These are phyloP conservation scores for Tringa solitaria DNA, from an alignment of 2,113 vertebrate species.

Conservation along the genomic window DNA sequence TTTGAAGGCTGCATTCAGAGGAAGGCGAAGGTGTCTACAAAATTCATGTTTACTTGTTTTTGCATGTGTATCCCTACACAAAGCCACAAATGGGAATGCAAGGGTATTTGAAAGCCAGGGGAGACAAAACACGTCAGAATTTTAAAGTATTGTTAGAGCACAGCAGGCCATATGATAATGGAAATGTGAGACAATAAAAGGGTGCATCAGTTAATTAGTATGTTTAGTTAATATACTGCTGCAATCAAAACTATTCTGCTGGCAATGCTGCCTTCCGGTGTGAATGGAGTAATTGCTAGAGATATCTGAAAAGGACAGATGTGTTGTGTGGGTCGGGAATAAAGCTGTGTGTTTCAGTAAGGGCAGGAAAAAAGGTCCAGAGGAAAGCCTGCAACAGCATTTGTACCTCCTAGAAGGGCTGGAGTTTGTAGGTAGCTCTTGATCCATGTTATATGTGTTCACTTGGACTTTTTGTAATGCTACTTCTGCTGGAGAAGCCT, in stretches of 20 bases:
- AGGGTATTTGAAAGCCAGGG: background rate
- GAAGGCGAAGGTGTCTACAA: background rate
- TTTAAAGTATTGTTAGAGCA: background rate
- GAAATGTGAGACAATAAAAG: background rate
- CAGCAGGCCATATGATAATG: background rate
- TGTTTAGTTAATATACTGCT: conserved; percentile 5
- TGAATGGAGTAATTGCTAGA: background rate
- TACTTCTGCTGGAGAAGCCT: background rate
- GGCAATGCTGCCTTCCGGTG: background rate
- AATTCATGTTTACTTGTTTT: background rate
- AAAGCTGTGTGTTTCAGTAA: background rate
- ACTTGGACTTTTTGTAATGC: background rate
- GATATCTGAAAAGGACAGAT: background rate
- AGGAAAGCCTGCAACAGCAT: background rate
- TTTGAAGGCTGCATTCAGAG: background rate
- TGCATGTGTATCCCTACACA: background rate
- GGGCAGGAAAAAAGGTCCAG: background rate
- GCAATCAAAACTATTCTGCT: background rate
- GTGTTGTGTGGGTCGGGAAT: background rate
- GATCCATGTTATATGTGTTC: background rate
- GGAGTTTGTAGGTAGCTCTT: background rate
- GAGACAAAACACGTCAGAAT: background rate
- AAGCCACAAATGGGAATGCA: background rate
- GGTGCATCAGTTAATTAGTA: background rate
- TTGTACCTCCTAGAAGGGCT: background rate